Evolutionary conservation across 2,113 vertebrate species (phyloP).

Genomic region (Myotis lucifugus): DNA sequence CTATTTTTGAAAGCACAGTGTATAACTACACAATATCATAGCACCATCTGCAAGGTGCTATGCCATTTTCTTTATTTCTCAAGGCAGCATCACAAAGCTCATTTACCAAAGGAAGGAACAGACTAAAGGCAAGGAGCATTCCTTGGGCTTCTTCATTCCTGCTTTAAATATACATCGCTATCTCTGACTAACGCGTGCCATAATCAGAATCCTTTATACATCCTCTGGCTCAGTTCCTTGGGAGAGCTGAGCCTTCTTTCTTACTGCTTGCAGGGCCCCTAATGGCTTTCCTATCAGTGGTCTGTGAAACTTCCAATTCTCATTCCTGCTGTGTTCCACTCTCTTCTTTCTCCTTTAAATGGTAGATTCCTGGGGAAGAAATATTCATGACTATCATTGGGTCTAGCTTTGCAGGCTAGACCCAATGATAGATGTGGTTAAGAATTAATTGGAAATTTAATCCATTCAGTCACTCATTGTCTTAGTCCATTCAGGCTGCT

Average conservation of each 20-base stretch:
- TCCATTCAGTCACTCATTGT: neutral
- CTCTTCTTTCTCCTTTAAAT: neutral
- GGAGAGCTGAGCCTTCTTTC: neutral
- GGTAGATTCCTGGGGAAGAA: neutral
- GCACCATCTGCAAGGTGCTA: slow-evolving; percentile 55
- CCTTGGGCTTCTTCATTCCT: neutral
- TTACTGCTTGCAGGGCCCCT: neutral
- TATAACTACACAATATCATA: slow-evolving; percentile 43
- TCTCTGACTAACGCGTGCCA: neutral
- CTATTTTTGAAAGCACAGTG: slow-evolving; percentile 54
- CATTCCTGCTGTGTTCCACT: neutral
- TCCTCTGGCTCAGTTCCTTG: neutral
- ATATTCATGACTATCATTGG: neutral
- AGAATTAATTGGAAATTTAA: slow-evolving; percentile 6
- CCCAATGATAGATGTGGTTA: slow-evolving; percentile 15
- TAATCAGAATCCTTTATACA: neutral
- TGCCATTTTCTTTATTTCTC: slow-evolving; percentile 56
- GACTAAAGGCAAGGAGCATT: neutral
- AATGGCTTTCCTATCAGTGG: neutral
- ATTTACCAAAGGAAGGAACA: slow-evolving; percentile 49
- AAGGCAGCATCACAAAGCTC: neutral
- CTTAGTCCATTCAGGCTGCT: neutral
- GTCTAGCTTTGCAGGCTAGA: neutral
- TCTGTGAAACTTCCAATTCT: slow-evolving; percentile 8
- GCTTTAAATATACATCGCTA: neutral